These are phyloP conservation scores for Malacoraja senta DNA, from an alignment of 2,797 vertebrate species.

Conservation along the genomic window DNA sequence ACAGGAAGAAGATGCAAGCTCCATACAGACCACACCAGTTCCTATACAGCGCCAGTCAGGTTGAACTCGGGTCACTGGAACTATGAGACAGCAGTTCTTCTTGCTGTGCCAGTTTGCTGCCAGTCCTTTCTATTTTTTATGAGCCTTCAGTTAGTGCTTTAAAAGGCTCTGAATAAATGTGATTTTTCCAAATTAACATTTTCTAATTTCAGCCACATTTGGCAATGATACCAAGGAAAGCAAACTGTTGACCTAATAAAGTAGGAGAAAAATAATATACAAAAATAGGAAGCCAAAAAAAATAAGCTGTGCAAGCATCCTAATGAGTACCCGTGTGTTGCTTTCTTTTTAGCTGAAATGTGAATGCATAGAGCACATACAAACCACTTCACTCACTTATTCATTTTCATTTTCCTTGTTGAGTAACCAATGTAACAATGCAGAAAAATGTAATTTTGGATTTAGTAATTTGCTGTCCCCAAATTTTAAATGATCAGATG, in stretches of 20 bases:
- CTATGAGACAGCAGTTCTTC: no score
- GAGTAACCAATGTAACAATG: background rate
- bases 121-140: background rate
- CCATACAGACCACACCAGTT: no score
- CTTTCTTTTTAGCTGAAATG: background rate
- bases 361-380: background rate
- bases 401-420: background rate
- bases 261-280: background rate
- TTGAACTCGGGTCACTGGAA: no score
- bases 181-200: background rate
- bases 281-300: slow-evolving; percentile 12
- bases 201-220: slow-evolving; percentile 1
- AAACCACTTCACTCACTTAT: background rate
- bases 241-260: background rate
- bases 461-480: background rate
- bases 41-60: no score
- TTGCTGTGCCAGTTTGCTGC: no score
- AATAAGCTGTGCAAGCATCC: background rate
- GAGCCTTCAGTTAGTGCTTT: background rate
- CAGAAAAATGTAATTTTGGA: background rate
- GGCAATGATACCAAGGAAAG: background rate
- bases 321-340: background rate
- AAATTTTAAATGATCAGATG: background rate
- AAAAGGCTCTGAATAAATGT: background rate
- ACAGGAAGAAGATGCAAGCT: no score